phyloP scores from a whole-genome alignment of 2,888 invertebrate species.

The Philereme vetulata region DNA sequence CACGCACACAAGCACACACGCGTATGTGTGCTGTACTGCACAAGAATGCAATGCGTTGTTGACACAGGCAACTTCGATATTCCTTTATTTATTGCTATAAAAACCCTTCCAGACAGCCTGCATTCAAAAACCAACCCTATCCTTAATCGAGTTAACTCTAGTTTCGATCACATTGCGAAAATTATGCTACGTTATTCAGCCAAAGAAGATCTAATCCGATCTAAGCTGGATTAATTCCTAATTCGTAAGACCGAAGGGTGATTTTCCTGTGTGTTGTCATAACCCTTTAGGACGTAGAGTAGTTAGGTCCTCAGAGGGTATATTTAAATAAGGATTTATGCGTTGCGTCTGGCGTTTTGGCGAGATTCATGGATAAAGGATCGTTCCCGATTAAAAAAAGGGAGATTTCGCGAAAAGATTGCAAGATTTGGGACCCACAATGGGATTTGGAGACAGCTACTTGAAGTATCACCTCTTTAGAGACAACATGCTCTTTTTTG shows the following conservation, averaged over 20 bases:
- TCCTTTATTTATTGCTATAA: slow-evolving; percentile 83
- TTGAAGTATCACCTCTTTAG: slow-evolving; percentile 54
- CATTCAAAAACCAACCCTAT: slow-evolving; percentile 43
- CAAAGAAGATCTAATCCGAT: slow-evolving; percentile 31
- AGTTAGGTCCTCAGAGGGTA: slow-evolving; percentile 55
- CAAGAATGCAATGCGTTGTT: slow-evolving; percentile 83
- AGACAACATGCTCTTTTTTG: slow-evolving; percentile 42
- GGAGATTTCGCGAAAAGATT: slow-evolving; percentile 61
- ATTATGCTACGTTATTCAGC: slow-evolving; percentile 49
- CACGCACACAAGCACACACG: slow-evolving; percentile 54
- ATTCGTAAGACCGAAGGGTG: slow-evolving; percentile 36
- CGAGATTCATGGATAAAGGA: slow-evolving; percentile 79
- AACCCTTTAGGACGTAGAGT: slow-evolving; percentile 46
- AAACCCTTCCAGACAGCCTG: slow-evolving; percentile 60
- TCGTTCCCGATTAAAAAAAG: slow-evolving; percentile 66
- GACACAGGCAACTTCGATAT: slow-evolving; percentile 83
- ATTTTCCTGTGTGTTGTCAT: slow-evolving; percentile 36
- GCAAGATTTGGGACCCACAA: slow-evolving; percentile 60
- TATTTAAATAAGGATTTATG: slow-evolving; percentile 84
- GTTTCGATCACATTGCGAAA: slow-evolving; percentile 28
- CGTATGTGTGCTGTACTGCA: slow-evolving; percentile 61
- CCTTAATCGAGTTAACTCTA: rapidly evolving
- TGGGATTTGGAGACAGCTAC: slow-evolving; percentile 52
- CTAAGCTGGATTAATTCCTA: slow-evolving; percentile 49
- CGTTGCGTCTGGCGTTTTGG: slow-evolving; percentile 81